Conservation (phyloP, 1,140 invertebrate genomes). For the Hycleus cichorii region DNA sequence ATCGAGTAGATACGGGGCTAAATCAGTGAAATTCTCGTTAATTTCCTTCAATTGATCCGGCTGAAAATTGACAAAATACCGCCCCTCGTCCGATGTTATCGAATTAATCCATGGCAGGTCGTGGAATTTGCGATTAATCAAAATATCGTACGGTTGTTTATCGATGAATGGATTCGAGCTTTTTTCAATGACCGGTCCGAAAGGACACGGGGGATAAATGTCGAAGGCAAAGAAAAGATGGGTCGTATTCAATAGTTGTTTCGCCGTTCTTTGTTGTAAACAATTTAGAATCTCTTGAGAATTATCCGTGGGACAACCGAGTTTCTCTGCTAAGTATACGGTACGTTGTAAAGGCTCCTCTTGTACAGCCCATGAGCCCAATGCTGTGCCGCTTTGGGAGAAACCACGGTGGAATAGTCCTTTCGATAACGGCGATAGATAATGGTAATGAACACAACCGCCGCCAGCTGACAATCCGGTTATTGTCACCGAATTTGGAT, state of each 20-base stretch:
- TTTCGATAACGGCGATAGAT: conserved; percentile 45
- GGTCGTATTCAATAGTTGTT: conserved; percentile 2
- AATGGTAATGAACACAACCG: conserved; percentile 47
- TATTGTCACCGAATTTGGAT: conserved; percentile 47
- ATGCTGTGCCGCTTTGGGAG: conserved; percentile 66
- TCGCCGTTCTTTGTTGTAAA: conserved; percentile 10
- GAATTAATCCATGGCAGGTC: conserved; percentile 34
- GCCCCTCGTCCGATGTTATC: conserved; percentile 31
- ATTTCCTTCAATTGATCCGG: not conserved
- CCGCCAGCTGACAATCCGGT: conserved; percentile 42
- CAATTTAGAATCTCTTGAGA: conserved; percentile 51
- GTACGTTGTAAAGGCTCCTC: conserved; percentile 56
- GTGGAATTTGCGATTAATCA: conserved; percentile 39
- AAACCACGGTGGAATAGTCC: conserved; percentile 60
- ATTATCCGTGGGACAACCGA: conserved; percentile 60
- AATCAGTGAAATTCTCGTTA: not conserved
- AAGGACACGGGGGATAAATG: conserved; percentile 19
- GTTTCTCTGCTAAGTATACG: conserved; percentile 50
- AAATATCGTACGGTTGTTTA: conserved; percentile 41
- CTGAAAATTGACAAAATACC: not conserved
- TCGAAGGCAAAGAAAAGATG: not conserved
- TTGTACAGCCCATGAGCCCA: conserved; percentile 52
- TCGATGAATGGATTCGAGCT: conserved; percentile 45
- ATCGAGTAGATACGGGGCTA: conserved; percentile 5
- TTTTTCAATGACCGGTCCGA: conserved; percentile 17